Evolutionary conservation across 2,888 invertebrate species (phyloP), one percentile per base, ranked within the genome.

Genomic region (Anarsia innoxiella): DNA sequence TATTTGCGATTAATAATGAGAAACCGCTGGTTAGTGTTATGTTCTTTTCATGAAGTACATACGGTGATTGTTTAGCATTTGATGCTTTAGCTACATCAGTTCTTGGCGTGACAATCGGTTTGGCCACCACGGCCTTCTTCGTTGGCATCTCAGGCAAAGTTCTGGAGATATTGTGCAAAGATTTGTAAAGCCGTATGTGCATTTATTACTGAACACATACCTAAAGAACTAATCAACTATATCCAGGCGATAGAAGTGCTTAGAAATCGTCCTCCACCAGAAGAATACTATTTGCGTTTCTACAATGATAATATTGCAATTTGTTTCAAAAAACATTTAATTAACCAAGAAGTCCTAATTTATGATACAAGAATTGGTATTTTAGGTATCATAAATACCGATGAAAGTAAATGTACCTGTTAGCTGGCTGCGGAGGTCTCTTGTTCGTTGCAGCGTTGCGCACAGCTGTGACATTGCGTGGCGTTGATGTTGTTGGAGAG

Each of bases 401-500:
- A 19, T 19, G 19, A 31, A 15, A 14, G 23, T 27, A 12, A 39
- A 32, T 19, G n/a, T 65, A 83, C 83, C 84, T 74, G 57, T 75
- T 78, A 16, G 72, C 79, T 19, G 80, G 60, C 40, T 76, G 77
- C 11, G 79, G 73, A 9, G 73, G 69, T 43, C 74, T 69, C 45
- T 82, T 83, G 37, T 46, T 61, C 9, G 61, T 39, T n/a, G 56
- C 44, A 10, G 51, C 39, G 6, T 59, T 45, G 16, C 67, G 57
- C n/a, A n/a, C n/a, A 1, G 59, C 51, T 4, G 59, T 52, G 2
- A 61, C 45, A 2, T 59, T 44, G 8, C 68, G 56, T 1, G 82
- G 75, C 32, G 57, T 63, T n/a, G 56, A 59, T 27, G 71, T 73
- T 40, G 82, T 79, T 0, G 84, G 83, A 0, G 82, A 80, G 1